Evolutionary conservation across 2,888 invertebrate genomes (phyloP).

Genomic region (Aphrophora alni): DNA sequence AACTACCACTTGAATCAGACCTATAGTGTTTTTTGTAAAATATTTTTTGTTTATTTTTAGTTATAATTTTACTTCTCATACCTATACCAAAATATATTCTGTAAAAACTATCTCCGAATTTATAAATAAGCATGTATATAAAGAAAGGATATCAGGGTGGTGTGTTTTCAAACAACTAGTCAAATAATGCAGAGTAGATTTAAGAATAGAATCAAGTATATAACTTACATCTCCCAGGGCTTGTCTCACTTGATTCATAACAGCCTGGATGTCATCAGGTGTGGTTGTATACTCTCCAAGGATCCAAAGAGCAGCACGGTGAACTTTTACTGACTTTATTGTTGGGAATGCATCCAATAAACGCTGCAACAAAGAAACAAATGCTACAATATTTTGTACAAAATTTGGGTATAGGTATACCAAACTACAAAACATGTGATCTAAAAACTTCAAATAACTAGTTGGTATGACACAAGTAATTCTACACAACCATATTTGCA

Average conservation of each 20-base stretch:
- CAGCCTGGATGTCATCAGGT: constrained; percentile 76
- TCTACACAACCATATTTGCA: too few relatives aligned
- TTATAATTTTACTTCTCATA: too few relatives aligned
- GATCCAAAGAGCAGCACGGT: constrained; percentile 96
- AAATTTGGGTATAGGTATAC: constrained; percentile 1
- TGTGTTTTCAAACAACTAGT: constrained; percentile 7
- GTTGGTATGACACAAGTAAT: too few relatives aligned
- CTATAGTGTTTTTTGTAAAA: too few relatives aligned
- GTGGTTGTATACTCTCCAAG: constrained; percentile 93
- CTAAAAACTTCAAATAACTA: not conserved
- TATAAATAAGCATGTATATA: too few relatives aligned
- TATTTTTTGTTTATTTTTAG: too few relatives aligned
- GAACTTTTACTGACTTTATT: constrained; percentile 90
- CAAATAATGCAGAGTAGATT: not conserved
- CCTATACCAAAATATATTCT: too few relatives aligned
- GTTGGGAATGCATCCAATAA: constrained; percentile 82
- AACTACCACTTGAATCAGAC: too few relatives aligned
- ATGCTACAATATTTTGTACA: not conserved
- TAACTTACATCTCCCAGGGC: constrained; percentile 71
- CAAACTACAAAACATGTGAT: not conserved
- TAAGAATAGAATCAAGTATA: not conserved
- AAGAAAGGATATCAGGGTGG: too few relatives aligned
- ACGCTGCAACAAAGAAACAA: constrained; percentile 53
- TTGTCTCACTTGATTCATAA: constrained; percentile 77
- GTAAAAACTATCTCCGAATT: too few relatives aligned